phyloP scores from a whole-genome alignment of 1,140 invertebrate species.

The Amyelois transitella region DNA sequence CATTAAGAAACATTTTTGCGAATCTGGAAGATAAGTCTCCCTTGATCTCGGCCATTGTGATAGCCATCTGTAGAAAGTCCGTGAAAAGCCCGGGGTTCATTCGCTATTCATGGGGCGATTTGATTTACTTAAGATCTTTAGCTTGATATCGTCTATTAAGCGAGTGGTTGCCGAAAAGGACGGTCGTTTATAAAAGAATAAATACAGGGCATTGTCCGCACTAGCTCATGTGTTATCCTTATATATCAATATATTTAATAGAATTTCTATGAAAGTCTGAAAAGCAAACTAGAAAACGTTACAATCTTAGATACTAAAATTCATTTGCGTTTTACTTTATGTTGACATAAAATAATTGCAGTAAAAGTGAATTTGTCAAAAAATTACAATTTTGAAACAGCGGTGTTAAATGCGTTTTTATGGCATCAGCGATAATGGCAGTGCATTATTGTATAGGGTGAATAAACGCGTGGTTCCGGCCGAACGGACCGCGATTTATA shows the following conservation, averaged over 20 bases:
- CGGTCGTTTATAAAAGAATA: conserved; percentile 46
- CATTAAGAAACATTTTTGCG: conserved; percentile 66
- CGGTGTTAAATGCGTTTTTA: not conserved
- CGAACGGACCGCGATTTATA: conserved; percentile 67
- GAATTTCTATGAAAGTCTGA: not conserved
- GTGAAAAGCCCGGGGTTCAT: conserved; percentile 66
- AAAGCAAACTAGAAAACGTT: too few species aligned
- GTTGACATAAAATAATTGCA: too few species aligned
- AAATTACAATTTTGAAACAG: not conserved
- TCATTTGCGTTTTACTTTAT: too few species aligned
- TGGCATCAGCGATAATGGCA: conserved; percentile 21
- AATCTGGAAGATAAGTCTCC: conserved; percentile 58
- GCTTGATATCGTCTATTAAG: conserved; percentile 68
- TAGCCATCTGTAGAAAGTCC: conserved; percentile 61
- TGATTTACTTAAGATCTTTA: conserved; percentile 73
- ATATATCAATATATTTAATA: too few species aligned
- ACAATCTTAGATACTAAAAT: too few species aligned
- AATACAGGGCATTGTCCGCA: conserved; percentile 20
- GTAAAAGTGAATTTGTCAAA: too few species aligned
- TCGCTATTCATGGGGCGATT: conserved; percentile 70
- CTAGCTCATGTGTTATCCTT: not conserved
- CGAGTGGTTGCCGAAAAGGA: conserved; percentile 38
- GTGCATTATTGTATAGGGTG: conserved; percentile 43
- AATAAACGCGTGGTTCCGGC: conserved; percentile 66
- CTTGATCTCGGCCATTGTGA: conserved; percentile 68